phyloP scores from a whole-genome alignment of 2,888 invertebrate genomes.

The Hemaris fuciformis region DNA sequence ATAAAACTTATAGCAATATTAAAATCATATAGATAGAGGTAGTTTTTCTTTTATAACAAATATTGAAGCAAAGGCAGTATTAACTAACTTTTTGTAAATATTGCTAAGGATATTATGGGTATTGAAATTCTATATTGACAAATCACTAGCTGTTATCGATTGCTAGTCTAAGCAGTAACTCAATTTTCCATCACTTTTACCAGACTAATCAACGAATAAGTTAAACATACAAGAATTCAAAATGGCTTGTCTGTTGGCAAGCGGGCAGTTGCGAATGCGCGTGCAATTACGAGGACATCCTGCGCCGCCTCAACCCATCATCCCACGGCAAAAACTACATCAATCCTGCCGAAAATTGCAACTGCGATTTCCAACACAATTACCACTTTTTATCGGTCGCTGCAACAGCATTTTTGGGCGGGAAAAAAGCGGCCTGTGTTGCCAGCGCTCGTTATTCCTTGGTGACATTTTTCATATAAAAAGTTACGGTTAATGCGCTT shows the following conservation, averaged over 20 bases:
- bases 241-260: conserved; percentile 29
- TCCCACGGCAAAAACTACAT: conserved; percentile 48
- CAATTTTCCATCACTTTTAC: no score
- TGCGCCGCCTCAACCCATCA: neutral
- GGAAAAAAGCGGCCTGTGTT: conserved; percentile 31
- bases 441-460: conserved; percentile 4
- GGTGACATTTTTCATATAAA: conserved; percentile 14
- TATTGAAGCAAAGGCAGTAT: no score
- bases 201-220: conserved; percentile 19
- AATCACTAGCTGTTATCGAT: no score
- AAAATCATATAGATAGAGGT: no score
- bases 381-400: conserved; percentile 62
- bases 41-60: no score
- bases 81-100: no score
- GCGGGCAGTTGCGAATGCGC: conserved; percentile 23
- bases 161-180: no score
- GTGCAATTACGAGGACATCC: conserved; percentile 47
- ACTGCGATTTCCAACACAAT: conserved; percentile 57
- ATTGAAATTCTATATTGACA: no score
- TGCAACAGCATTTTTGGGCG: conserved; percentile 48
- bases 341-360: conserved; percentile 59
- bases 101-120: no score
- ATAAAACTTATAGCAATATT: no score
- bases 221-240: conserved; percentile 28
- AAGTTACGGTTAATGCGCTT: neutral